Evolutionary conservation across 2,797 vertebrate species (phyloP), one percentile per base, ranked within the genome.

Genomic region (Morus bassanus): DNA sequence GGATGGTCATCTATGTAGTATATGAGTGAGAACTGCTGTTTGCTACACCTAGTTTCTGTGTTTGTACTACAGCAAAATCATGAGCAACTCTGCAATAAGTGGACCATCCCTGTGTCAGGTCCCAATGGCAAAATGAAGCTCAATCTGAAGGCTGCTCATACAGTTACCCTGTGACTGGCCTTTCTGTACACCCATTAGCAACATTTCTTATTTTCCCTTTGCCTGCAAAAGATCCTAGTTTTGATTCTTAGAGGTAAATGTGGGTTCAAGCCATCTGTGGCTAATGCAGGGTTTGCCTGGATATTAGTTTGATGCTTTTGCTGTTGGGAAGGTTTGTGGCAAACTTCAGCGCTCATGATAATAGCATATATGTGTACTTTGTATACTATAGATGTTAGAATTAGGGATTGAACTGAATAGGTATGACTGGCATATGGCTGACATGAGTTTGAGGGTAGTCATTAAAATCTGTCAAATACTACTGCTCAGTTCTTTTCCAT

Each of bases 351-450:
- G 25, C 30, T 84, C 19, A 11, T 31, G 39, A 8, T n/a, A 76
- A 51, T 0, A 46, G 19, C 0, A 0, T 35, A 21, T 39, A 18
- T 23, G 19, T 46, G 27, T 21, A 35, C 13, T 81, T 67, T 13
- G 4, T 37, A 10, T 27, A 24, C 13, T 57, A 17, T 5, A 51
- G 18, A 50, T 65, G 5, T 50, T 46, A 60, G 46, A 85, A 68
- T 15, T 37, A 50, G 39, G 18, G 7, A 59, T n/a, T 61, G 45
- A 85, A 76, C 28, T 18, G n/a, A 76, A 27, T 28, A 25, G 23
- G 2, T 41, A 23, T 21, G 59, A 31, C 13, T 59, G 23, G 14
- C 31, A 39, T n/a, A 39, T 17, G 23, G 21, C 48, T 64, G 73
- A 88, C 50, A 54, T 57, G 5, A 90, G 8, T 60, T 45, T 56